phyloP scores from a whole-genome alignment of 1,140 invertebrate genomes.

The Dryas iulia region DNA sequence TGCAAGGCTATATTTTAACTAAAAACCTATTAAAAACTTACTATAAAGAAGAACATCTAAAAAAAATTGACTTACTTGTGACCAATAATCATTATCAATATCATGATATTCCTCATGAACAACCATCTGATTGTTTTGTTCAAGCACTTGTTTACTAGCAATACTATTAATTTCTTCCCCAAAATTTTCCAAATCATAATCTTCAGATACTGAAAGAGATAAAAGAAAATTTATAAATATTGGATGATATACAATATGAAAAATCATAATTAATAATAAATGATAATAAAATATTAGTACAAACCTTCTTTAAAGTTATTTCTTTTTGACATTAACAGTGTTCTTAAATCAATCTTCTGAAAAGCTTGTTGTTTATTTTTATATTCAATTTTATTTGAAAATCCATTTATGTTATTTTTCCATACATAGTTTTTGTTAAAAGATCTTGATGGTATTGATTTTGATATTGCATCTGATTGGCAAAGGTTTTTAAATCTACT shows the following conservation, averaged over 20 bases:
- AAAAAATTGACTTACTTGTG: slow-evolving; percentile 7
- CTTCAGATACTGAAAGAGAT: background rate
- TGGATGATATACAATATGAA: background rate
- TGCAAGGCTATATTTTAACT: too few species aligned
- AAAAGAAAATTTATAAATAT: background rate
- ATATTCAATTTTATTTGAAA: background rate
- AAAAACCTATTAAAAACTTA: too few species aligned
- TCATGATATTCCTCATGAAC: background rate
- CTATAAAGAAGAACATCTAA: too few species aligned
- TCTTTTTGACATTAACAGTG: background rate
- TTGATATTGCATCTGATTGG: background rate
- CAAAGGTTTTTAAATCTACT: slow-evolving; percentile 27
- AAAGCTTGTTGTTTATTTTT: background rate
- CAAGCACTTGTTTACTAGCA: background rate
- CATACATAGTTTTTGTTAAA: background rate
- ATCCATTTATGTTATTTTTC: background rate
- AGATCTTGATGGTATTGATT: background rate
- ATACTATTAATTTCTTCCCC: background rate
- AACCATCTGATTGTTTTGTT: background rate
- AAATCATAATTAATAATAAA: background rate
- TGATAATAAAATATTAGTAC: too few species aligned
- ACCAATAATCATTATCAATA: slow-evolving; percentile 5
- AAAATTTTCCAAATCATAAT: background rate
- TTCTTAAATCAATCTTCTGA: background rate
- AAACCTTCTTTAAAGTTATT: background rate